A percentile compares a stretch with the other conserved stretches of the same genome.
Conservation (phyloP, 2,113 vertebrate genomes). For the Boulengeromyrus knoepffleri region DNA sequence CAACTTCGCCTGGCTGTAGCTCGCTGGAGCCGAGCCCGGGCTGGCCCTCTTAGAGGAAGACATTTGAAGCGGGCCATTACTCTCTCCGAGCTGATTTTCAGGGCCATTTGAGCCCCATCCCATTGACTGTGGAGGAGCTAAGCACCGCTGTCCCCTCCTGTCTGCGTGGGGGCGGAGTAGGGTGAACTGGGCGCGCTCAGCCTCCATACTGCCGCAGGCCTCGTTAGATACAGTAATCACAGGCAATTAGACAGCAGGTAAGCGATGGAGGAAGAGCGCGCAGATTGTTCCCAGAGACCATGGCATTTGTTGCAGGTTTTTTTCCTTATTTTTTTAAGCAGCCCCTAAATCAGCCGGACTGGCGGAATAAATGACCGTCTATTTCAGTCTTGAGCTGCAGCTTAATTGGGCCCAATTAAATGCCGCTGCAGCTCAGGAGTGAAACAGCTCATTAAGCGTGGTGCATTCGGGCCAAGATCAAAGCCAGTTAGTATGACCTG, state of each 20-base stretch:
- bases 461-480: slow-evolving; percentile 62
- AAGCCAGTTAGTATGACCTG: slow-evolving; percentile 58
- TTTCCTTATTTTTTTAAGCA: slow-evolving; percentile 53
- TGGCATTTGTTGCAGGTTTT: slow-evolving; percentile 69
- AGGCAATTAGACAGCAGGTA: slow-evolving; percentile 81
- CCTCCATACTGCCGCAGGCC: slow-evolving; percentile 65
- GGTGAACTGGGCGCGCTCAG: slow-evolving; percentile 37
- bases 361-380: slow-evolving; percentile 74
- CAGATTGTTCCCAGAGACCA: slow-evolving; percentile 66
- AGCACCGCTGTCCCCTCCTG: neutral
- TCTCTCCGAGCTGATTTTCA: neutral
- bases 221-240: slow-evolving; percentile 78
- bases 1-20: neutral
- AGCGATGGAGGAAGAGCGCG: slow-evolving; percentile 73
- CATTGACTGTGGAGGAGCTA: neutral
- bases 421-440: slow-evolving; percentile 67
- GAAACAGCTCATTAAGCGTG: slow-evolving; percentile 70
- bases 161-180: neutral
- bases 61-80: neutral
- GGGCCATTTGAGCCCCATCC: neutral
- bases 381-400: slow-evolving; percentile 22
- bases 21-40: neutral
- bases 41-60: neutral
- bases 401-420: slow-evolving; percentile 77
- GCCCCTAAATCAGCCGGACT: slow-evolving; percentile 79